Conservation (phyloP, 2,113 vertebrate species). For the Tamias sibiricus region DNA sequence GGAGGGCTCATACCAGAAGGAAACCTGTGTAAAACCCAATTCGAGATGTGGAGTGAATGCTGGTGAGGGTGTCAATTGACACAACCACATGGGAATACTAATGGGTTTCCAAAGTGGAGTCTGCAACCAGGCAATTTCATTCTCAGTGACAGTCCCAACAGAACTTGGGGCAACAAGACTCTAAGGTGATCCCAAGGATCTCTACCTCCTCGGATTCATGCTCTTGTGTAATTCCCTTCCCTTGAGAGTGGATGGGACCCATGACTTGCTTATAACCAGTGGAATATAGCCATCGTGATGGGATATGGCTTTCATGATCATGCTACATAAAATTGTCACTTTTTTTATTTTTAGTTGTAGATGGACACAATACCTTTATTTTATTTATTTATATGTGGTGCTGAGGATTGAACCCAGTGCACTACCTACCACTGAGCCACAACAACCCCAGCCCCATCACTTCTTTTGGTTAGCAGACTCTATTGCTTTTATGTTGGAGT, state of each 20-base stretch:
- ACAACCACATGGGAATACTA: not conserved
- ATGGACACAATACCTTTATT: too few relatives aligned
- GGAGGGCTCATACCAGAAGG: constrained; percentile 2
- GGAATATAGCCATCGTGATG: not conserved
- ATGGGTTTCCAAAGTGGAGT: not conserved
- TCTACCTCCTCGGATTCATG: not conserved
- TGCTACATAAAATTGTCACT: not conserved
- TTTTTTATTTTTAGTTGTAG: not conserved
- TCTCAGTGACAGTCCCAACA: not conserved
- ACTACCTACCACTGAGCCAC: too few relatives aligned
- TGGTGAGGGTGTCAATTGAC: not conserved
- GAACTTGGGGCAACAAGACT: not conserved
- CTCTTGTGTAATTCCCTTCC: not conserved
- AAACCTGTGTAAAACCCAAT: constrained; percentile 26
- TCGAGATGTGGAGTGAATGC: not conserved
- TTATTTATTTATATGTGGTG: too few relatives aligned
- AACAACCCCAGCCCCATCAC: too few relatives aligned
- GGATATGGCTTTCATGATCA: not conserved
- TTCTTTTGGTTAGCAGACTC: not conserved
- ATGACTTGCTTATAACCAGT: not conserved
- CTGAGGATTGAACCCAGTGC: too few relatives aligned
- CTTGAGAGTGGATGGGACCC: not conserved
- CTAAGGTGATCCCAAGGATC: not conserved
- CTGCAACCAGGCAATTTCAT: not conserved
- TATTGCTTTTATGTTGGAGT: not conserved